phyloP scores from a whole-genome alignment of 2,113 vertebrate species.

The Felis chaus region DNA sequence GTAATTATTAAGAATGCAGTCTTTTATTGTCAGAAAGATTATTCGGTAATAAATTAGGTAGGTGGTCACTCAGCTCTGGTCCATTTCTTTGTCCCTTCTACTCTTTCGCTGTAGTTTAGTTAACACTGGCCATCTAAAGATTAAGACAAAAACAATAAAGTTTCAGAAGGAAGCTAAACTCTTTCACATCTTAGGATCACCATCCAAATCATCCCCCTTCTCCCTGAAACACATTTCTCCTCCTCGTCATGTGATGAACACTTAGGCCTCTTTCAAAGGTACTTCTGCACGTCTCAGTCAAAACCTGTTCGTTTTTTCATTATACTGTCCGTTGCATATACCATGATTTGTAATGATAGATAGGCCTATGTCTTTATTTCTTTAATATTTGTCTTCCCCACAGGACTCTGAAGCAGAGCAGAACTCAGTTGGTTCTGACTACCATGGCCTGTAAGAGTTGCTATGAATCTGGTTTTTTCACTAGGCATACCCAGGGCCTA shows the following conservation, averaged over 20 bases:
- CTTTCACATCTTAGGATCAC: background rate
- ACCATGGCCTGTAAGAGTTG: rapidly evolving
- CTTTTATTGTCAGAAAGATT: background rate
- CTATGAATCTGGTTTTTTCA: background rate
- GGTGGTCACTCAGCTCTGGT: background rate
- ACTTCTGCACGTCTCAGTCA: background rate
- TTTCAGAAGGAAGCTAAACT: background rate
- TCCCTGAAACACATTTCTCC: background rate
- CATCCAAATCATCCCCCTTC: background rate
- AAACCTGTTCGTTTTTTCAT: background rate
- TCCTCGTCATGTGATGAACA: background rate
- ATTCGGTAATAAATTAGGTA: background rate
- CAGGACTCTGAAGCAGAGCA: background rate
- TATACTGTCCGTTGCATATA: background rate
- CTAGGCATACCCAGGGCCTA: rapidly evolving
- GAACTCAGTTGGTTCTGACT: background rate
- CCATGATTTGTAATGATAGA: background rate
- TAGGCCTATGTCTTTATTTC: background rate
- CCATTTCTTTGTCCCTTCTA: background rate
- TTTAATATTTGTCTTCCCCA: background rate
- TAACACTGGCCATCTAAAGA: background rate
- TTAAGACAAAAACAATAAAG: background rate
- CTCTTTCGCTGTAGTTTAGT: background rate
- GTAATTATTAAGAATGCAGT: background rate
- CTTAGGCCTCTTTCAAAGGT: background rate